phyloP scores from a whole-genome alignment of 2,888 invertebrate species.

The Caenorhabditis uteleia region DNA sequence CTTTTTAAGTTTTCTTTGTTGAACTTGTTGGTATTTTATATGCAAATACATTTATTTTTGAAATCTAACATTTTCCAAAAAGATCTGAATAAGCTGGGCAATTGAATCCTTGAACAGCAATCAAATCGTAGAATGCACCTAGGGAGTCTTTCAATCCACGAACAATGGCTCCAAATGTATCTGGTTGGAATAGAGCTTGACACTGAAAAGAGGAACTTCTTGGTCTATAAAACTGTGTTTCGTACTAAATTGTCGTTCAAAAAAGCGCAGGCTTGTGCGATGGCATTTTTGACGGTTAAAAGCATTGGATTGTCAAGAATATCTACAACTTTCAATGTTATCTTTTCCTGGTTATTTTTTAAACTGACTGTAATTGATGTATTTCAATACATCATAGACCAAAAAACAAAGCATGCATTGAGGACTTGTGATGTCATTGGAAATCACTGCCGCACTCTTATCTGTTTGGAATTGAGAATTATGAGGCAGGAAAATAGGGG shows the following conservation, averaged over 20 bases:
- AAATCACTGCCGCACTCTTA: slow-evolving; percentile 5
- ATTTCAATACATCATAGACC: slow-evolving; percentile 33
- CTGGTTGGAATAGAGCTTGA: slow-evolving; percentile 8
- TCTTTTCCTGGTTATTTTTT: neutral
- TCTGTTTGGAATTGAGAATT: too few relatives aligned
- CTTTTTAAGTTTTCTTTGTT: slow-evolving; percentile 33
- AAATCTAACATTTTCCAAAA: slow-evolving; percentile 19
- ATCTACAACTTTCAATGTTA: too few relatives aligned
- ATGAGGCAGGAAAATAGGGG: too few relatives aligned
- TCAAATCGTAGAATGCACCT: slow-evolving; percentile 35
- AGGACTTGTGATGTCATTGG: slow-evolving; percentile 1
- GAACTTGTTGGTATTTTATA: slow-evolving; percentile 23
- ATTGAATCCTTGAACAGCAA: slow-evolving; percentile 29
- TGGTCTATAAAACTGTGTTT: too few relatives aligned
- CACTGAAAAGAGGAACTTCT: slow-evolving; percentile 26
- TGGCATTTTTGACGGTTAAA: slow-evolving; percentile 1
- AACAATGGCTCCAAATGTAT: slow-evolving; percentile 26
- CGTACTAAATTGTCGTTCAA: slow-evolving; percentile 7
- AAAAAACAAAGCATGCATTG: slow-evolving; percentile 39
- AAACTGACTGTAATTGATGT: slow-evolving; percentile 31
- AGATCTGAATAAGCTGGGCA: slow-evolving; percentile 20
- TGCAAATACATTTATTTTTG: slow-evolving; percentile 6
- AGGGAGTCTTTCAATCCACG: slow-evolving; percentile 38
- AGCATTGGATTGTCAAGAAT: slow-evolving; percentile 32
- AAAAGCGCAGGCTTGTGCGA: slow-evolving; percentile 15